phyloP scores from a whole-genome alignment of 2,113 vertebrate species.

The Anser brachyrhynchus region DNA sequence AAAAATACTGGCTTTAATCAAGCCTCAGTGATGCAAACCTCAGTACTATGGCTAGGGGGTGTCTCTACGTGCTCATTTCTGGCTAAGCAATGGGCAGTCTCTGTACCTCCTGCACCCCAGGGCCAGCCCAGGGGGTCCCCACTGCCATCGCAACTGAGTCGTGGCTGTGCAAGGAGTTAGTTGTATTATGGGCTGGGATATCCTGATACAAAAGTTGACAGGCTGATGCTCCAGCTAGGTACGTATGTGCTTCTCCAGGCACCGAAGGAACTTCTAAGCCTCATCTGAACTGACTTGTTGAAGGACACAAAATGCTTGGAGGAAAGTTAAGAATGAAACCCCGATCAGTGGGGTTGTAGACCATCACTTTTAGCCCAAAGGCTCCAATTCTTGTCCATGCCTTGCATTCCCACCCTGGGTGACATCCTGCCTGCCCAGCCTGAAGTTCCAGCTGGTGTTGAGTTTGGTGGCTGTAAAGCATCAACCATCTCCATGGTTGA shows the following conservation, averaged over 20 bases:
- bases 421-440: background rate
- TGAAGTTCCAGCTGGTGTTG: background rate
- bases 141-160: background rate
- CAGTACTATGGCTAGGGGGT: background rate
- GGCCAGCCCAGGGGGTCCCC: background rate
- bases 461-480: background rate
- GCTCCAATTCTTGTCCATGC: no score
- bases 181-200: background rate
- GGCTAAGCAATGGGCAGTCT: background rate
- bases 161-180: background rate
- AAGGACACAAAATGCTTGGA: background rate
- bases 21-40: background rate
- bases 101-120: background rate
- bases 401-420: background rate
- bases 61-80: background rate
- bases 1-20: background rate
- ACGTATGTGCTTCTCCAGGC: accelerated
- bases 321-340: background rate
- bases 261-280: background rate
- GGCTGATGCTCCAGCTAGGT: background rate
- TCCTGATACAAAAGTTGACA: background rate
- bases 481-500: accelerated
- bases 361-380: accelerated
- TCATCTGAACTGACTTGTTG: background rate
- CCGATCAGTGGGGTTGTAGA: background rate